Evolutionary conservation across 1,140 invertebrate genomes (phyloP), one percentile per base, ranked within the genome.

Genomic region (Tetragonula clypearis): DNA sequence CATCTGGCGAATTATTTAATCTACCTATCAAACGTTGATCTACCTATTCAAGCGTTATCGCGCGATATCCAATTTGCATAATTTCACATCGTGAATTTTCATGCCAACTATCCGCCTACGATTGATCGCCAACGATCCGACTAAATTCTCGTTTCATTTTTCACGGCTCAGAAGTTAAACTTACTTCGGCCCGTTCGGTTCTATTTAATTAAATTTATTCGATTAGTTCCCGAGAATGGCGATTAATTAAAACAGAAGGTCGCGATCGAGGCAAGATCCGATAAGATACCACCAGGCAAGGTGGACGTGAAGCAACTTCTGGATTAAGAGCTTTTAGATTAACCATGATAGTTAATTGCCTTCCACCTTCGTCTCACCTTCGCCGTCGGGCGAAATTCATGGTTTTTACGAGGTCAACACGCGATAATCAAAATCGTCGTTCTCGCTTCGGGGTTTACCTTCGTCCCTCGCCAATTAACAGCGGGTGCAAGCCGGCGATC

Each of bases 161-260:
- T 14, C 5, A 8, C 26, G 15, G 0, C 15, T 49, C 19, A 5
- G 15, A 0, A 41, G 41, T 49, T 49, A 9, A 49, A 49, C 41
- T 49, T 49, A 49, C 41, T 49, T 30, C 41, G 41, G 41, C 41
- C 41, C 8, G 41, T 49, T 49, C 41, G 41, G 6, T 9, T 49
- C 41, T 49, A 49, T 49, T 49, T 49, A 49, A 49, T 49, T 49
- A 49, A 49, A 49, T 49, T 49, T 49, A 49, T 49, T 49, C 41
- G 41, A 49, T 49, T 49, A 49, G 41, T 49, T 49, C 6, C 41
- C 17, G 26, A 15, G 15, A 66, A 26, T 66, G 9, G 15, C 9
- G 23, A 60, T 80, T 74, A 74, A 75, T 74, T 75, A 66, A 72
- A 81, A 73, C n/a, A 21, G 9, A 81, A 58, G 69, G 2, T 72